phyloP scores from a whole-genome alignment of 53 echinoderm and acorn worm genomes.

The Hippasteria phrygiana region DNA sequence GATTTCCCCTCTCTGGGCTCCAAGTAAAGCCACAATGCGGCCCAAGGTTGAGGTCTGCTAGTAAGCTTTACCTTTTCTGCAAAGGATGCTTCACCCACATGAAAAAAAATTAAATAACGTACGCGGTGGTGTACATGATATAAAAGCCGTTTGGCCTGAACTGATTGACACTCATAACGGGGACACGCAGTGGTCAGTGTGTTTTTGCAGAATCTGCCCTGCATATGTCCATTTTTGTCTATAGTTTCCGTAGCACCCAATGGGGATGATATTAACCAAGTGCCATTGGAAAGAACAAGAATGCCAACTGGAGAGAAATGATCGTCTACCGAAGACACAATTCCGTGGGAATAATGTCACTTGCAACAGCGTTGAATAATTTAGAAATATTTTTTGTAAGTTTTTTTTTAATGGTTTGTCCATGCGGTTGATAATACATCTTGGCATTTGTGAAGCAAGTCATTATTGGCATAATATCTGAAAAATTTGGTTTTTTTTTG shows the following conservation, averaged over 20 bases:
- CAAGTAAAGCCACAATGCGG: constrained; percentile 42
- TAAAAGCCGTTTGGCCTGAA: constrained; percentile 25
- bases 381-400: not conserved
- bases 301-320: not conserved
- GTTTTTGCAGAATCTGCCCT: not conserved
- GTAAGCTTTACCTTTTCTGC: not conserved
- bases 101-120: not conserved
- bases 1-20: constrained; percentile 85
- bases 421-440: constrained; percentile 37
- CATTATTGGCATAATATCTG: not conserved
- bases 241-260: constrained; percentile 41
- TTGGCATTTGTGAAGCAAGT: constrained; percentile 19
- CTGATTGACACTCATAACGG: constrained; percentile 31
- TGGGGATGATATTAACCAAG: constrained; percentile 49
- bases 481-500: not conserved
- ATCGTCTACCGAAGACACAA: not conserved
- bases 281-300: not conserved
- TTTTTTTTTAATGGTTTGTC: not conserved
- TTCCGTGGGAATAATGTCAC: not conserved
- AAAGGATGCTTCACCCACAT: constrained; percentile 1
- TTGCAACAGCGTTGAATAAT: not conserved
- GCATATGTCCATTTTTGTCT: not conserved
- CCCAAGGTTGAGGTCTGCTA: not conserved
- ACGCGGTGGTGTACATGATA: constrained; percentile 21
- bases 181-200: not conserved